Evolutionary conservation across 2,888 invertebrate species (phyloP), one percentile per base, ranked within the genome.

Genomic region (Oscheius onirici): DNA sequence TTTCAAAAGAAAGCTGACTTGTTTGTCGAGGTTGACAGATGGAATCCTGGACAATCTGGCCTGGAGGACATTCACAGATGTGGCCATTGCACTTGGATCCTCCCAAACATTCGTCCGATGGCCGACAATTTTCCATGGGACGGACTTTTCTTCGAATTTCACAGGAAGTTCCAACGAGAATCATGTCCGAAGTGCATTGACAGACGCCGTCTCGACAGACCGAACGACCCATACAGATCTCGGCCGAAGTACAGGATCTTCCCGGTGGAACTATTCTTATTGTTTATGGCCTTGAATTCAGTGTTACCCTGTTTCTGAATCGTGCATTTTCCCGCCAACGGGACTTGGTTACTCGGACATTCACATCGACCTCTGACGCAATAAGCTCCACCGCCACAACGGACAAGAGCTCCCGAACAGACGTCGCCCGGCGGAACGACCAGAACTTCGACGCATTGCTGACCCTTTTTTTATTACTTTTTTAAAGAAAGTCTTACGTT

Each of bases 161-260:
- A 54, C 78, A 78, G 2, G 65, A 57, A 20, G 71, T 66, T 11
- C 69, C 28, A 6, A 69, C 73, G 20, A 73, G 70, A 15, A 72
- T 61, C 49, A 73, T 66, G 0, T 72, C 76, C 40, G 67, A 24
- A 11, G 74, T 69, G 46, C 83, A 83, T 60, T 69, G 67, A 49
- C 83, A 83, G 1, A 57, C 63, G 20, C 81, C 80, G 26, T 82
- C 78, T 13, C 77, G 74, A 69, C 87, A 87, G 17, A 80, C 77
- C 1, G 87, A 82, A 13, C 71, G 54, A n/a, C 83, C 84, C 22
- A 76, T 73, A 44, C 84, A 82, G 34, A 73, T 49, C 1, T 79
- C 71, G 10, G 71, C 71, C 8, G 75, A 71, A 1, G 73, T 71
- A 41, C 84, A 83, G 13, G 66, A 24, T 26, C 74, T 68, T 11